Base-by-base conservation (phyloP, 2,888 invertebrate genomes). In the Drosophila borealis region DNA sequence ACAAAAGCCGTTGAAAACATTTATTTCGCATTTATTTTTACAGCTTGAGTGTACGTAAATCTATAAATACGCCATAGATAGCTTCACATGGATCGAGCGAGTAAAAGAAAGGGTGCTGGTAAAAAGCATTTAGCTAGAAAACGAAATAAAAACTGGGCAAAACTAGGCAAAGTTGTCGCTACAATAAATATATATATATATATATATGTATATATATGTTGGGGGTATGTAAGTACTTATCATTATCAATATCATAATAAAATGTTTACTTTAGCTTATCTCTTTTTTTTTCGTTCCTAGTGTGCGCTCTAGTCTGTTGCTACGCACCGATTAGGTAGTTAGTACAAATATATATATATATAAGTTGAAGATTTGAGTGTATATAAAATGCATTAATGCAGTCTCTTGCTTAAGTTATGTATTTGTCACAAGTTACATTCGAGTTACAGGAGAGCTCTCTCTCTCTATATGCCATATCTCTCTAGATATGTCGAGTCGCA, bases 341-440 rank as follows among this genome's bases (percentile, higher is more conserved):
- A 61, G 45, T 75, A 71, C 63, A 70, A 60, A 75, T 61, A 57
- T 74, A 54, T 50, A n/a, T 51, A 29, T 53, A 39, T 61, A 44
- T 64, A 45, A 44, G 60, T 75, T 71, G 79, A 64, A 75, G 57
- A 49, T 74, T 64, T 61, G n/a, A 9, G 60, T 29, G 29, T 84
- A 48, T 81, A 84, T 87, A 76, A 81, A 84, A 86, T 88, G 84
- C 89, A 59, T 75, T 53, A 42, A 61, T 66, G 85, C 85, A 89
- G 89, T 89, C 85, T 81, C 68, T 72, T 60, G 64, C 72, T 80
- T 87, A 87, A 67, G 44, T 69, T 63, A 72, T 70, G 87, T 85
- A 85, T 85, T 85, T 85, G 85, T 89, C 85, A 81, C 71, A 71
- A 74, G 87, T 87, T 89, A 63, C 88, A 75, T 87, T 81, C 75